Base-by-base conservation (phyloP, 2,888 invertebrate species). In the Scaptomyza cyrtandrae region DNA sequence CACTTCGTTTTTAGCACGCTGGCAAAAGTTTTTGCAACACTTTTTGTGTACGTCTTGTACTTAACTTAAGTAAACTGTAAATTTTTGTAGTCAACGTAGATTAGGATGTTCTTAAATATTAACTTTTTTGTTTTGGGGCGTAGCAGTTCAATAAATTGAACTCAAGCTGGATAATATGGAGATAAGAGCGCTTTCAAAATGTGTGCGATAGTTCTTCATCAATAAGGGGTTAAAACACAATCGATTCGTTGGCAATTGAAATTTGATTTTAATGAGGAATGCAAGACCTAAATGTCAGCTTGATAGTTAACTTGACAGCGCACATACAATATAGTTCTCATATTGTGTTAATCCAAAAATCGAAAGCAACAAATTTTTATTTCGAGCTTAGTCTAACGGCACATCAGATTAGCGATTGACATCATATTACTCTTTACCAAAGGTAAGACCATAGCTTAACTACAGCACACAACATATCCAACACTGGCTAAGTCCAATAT, bases 31-130 rank as follows among this genome's bases (percentile, higher is more conserved):
- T 53, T 48, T 16, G 24, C 41, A 44, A 44, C 33, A 37, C 29
- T 35, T 14, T 31, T 31, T 14, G 10, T 27, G n/a, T 93, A 48
- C 37, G 6, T 27, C 41, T 43, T 9, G 16, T 11, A 43, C n/a
- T 37, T 37, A n/a, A 43, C n/a, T 37, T 37, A n/a, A 43, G 11
- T 43, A 19, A 43, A 16, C 3, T 19, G 11, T 11, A 11, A 13
- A 11, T 16, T 41, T 10, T 41, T 29, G 16, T 16, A 41, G 16
- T 41, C 14, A n/a, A 9, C 7, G n/a, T 14, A 41, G 6, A 44
- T 19, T 10, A 19, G 13, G 16, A 41, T 6, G 37, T 37, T n/a
- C 1, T n/a, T n/a, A n/a, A n/a, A 6, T 6, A 37, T 37, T 37
- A n/a, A 13, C 29, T 37, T 5, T 5, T 13, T 35, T 13, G 35